Base-by-base conservation (phyloP, 2,888 invertebrate species). In the Caenorhabditis imperialis region DNA sequence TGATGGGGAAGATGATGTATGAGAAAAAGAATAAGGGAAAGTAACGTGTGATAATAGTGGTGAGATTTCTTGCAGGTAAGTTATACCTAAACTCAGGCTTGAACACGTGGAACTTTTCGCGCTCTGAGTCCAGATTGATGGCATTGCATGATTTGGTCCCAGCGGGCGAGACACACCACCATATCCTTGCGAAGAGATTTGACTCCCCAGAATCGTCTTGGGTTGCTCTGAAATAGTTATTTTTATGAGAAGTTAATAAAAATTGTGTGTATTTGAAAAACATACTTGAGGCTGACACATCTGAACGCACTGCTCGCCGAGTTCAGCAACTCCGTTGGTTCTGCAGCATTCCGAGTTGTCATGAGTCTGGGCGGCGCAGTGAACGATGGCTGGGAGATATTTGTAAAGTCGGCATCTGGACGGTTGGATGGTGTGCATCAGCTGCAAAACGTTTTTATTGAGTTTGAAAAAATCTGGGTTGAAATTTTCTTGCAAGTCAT, bases 341-440 rank as follows among this genome's bases (percentile, higher is more conserved):
- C 77, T 71, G 57, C 85, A 84, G 73, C 85, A 85, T 35, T 81
- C 86, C 16, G 83, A 80, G 77, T 86, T 86, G 79, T 86, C 86
- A 75, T 86, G 86, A 12, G 86, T 86, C 73, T 86, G 86, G 22
- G 86, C 85, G 6, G 86, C 86, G 48, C 86, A 86, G 70, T 86
- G 86, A 14, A 87, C 85, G 25, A 86, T 81, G 18, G 85, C 75
- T 54, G 83, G 80, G 16, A 86, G 78, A 60, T 86, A 86, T 65
- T 86, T 86, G 82, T 85, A 86, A 27, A 86, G 81, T 53, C 86
- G 84, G 72, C 86, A 86, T 18, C 86, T 69, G 22, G 84, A 81
- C 27, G 86, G 86, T 62, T 86, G 86, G 72, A 86, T 86, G 14
- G 86, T 84, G 78, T 86, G 86, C 86, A 86, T 86, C 75, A 86